Base-by-base conservation (phyloP, 2,797 vertebrate species). In the Perodicticus potto region DNA sequence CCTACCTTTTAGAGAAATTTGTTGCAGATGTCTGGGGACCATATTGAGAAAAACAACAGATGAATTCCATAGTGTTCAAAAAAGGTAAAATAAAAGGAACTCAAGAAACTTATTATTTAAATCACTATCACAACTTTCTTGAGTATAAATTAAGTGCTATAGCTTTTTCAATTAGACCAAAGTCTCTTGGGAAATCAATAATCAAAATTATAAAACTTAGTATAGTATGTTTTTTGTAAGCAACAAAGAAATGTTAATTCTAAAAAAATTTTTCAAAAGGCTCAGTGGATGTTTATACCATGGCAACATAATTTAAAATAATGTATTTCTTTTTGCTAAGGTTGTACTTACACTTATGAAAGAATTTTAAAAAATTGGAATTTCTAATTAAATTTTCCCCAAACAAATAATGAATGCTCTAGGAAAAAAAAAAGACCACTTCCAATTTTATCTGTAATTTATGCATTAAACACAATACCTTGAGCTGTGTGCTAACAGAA, bases 251-350 rank as follows among this genome's bases (percentile, higher is more conserved):
- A 84, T 13, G n/a, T n/a, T 84, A 76, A 88, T 55, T 3, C 32
- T 91, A 87, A 93, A 85, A 67, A 91, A 91, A 63, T 63, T 53
- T 53, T 53, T 53, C 49, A 53, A 53, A 53, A 53, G 49, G 5
- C 86, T 76, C 91, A 40, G 10, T 77, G 3, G 8, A 45, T 90
- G 74, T 78, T 92, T 88, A 69, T 74, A 59, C 9, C 12, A 65
- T 67, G 17, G 11, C 37, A 92, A 73, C 22, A 76, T 91, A 83
- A 76, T 76, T 80, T 86, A 57, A 53, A 65, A 37, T 82, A 73
- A 86, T 34, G 6, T 23, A 74, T 73, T 96, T 94, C 20, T 22
- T 85, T 25, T 90, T 69, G 86, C 11, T 86, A 85, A 92, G 95
- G 45, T 83, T 93, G 2, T 78, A 10, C 49, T 96, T 89, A 83